These are phyloP conservation scores for Puntigrus tetrazona DNA, from an alignment of 2,113 vertebrate genomes.

Conservation along the genomic window DNA sequence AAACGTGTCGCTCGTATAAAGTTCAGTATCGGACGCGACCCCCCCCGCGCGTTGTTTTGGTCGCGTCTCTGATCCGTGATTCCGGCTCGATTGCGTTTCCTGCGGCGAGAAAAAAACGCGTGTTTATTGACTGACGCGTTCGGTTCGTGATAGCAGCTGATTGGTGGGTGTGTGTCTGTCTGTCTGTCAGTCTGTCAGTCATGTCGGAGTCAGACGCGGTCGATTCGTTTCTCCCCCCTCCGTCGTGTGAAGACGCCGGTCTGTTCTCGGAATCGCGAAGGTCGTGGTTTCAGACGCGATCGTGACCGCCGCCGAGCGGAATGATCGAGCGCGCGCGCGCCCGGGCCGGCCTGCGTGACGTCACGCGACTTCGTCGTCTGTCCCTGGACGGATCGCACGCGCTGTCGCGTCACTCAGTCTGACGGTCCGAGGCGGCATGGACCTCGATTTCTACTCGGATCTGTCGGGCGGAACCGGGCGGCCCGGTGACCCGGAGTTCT, in stretches of 20 bases:
- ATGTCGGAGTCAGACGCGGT: not conserved
- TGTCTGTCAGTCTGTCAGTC: not conserved
- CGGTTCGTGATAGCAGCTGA: slow-evolving; percentile 1
- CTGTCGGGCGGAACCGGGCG: slow-evolving; percentile 73
- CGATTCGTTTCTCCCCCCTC: not conserved
- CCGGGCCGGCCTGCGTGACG: not conserved
- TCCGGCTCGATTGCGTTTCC: not conserved
- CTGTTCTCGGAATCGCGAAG: not conserved
- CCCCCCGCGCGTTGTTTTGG: not conserved
- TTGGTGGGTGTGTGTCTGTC: not conserved
- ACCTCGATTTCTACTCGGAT: slow-evolving; percentile 79
- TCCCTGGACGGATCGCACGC: not conserved
- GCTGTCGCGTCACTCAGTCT: not conserved
- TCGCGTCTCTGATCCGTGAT: not conserved
- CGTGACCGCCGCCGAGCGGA: not conserved
- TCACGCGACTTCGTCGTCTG: not conserved
- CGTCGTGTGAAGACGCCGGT: not conserved
- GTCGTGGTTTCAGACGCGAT: no score
- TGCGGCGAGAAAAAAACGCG: not conserved
- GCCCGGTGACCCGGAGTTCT: slow-evolving; percentile 71
- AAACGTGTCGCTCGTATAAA: no score
- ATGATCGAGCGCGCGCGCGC: not conserved
- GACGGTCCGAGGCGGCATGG: slow-evolving; percentile 63
- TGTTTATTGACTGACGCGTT: not conserved
- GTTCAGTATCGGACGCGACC: no score